Conservation (phyloP, 1,140 invertebrate species). For the Atta cephalotes region DNA sequence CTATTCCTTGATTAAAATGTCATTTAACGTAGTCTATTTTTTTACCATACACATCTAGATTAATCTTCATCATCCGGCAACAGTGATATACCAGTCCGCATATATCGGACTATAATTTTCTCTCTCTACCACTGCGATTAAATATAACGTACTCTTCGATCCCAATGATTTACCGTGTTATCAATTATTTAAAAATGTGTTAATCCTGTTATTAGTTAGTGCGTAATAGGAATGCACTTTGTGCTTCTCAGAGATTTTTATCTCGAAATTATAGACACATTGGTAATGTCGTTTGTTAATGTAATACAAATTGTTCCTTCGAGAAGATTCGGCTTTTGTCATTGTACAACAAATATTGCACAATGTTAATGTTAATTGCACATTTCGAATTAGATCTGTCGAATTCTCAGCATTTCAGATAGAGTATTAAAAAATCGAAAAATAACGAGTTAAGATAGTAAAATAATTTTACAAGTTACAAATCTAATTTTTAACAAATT, state of each 20-base stretch:
- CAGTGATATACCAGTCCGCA: constrained; percentile 28
- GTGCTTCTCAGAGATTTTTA: constrained; percentile 4
- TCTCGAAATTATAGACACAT: background rate
- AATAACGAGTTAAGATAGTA: background rate
- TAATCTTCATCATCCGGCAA: constrained; percentile 44
- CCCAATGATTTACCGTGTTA: constrained; percentile 16
- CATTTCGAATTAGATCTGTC: background rate
- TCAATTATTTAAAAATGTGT: background rate
- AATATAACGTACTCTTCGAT: constrained; percentile 22
- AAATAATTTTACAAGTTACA: background rate
- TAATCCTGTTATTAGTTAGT: constrained; percentile 12
- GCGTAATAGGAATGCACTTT: constrained; percentile 30
- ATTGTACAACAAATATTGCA: constrained; percentile 28
- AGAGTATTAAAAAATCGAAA: background rate
- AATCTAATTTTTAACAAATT: constrained; percentile 1
- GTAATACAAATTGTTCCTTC: constrained; percentile 49
- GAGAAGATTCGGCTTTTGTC: background rate
- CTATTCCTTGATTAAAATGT: constrained; percentile 63
- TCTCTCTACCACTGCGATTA: constrained; percentile 19
- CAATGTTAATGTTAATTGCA: constrained; percentile 32
- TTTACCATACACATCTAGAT: constrained; percentile 47
- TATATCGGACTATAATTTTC: background rate
- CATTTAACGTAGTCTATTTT: constrained; percentile 50
- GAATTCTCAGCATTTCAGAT: background rate
- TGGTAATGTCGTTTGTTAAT: background rate